Conservation (phyloP, 2,113 vertebrate genomes). For the Mesembrinibis cayennensis region DNA sequence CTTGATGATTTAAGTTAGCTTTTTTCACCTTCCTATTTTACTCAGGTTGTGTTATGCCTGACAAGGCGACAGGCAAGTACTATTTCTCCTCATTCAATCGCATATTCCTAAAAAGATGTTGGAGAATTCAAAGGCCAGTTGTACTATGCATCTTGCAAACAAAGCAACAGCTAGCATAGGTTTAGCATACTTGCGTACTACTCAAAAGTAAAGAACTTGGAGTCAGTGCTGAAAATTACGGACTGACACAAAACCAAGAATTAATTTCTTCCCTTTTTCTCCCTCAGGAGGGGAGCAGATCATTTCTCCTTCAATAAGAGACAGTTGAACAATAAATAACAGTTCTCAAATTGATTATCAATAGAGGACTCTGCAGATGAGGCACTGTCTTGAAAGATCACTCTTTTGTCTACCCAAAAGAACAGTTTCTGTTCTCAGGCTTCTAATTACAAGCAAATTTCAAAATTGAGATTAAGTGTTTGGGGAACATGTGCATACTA, state of each 20-base stretch:
- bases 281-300: not conserved
- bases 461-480: not conserved
- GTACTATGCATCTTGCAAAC: not conserved
- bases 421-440: not conserved
- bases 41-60: not conserved
- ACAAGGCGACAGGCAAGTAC: not conserved
- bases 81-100: not conserved
- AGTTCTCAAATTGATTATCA: not conserved
- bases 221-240: not conserved
- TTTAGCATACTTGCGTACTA: not conserved
- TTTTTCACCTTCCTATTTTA: not conserved
- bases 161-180: not conserved
- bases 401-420: not conserved
- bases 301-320: not conserved
- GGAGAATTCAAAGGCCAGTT: not conserved
- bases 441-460: not conserved
- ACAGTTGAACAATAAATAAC: not conserved
- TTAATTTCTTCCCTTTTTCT: not conserved
- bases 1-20: not conserved
- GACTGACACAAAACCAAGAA: not conserved
- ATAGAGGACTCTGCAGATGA: not conserved
- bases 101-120: not conserved
- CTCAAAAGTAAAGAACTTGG: not conserved
- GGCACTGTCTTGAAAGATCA: not conserved
- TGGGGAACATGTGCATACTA: not conserved